Evolutionary conservation across 2,888 invertebrate genomes (phyloP).

Genomic region (Melanargia galathea): DNA sequence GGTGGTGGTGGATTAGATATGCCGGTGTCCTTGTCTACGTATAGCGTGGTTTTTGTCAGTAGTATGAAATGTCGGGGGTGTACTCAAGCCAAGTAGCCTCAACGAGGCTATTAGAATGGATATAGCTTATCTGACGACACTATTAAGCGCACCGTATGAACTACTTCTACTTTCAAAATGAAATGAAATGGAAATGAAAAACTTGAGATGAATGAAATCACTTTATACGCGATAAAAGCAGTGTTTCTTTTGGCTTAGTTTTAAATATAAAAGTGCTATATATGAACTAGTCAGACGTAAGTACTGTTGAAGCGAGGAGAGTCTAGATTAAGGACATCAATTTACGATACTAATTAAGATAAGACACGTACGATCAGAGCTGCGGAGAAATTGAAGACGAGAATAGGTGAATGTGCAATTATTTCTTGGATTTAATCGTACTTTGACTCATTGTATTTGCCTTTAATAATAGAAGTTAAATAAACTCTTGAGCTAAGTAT

Average conservation of each 20-base stretch:
- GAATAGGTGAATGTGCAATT: slow-evolving; percentile 16
- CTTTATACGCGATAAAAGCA: background rate
- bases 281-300: slow-evolving; percentile 23
- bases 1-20: too few relatives aligned
- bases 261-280: slow-evolving; percentile 6
- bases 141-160: too few relatives aligned
- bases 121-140: too few relatives aligned
- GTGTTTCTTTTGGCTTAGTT: background rate
- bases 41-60: too few relatives aligned
- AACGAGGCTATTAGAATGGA: too few relatives aligned
- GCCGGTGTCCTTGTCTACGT: too few relatives aligned
- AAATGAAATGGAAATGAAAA: too few relatives aligned
- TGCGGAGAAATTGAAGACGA: slow-evolving; percentile 24
- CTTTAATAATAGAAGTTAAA: background rate
- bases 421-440: too few relatives aligned
- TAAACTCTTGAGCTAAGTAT: too few relatives aligned
- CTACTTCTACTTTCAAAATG: too few relatives aligned
- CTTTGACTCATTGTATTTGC: background rate
- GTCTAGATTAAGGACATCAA: slow-evolving; percentile 40
- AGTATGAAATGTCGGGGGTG: too few relatives aligned
- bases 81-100: too few relatives aligned
- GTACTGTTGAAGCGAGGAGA: slow-evolving; percentile 34
- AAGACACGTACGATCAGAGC: slow-evolving; percentile 36
- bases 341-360: slow-evolving; percentile 40
- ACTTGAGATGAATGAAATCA: background rate